Percentiles rank a stretch among this genome's conserved stretches.
These are phyloP conservation scores for Zoanthus sansibaricus DNA, from an alignment of 92 coral and sea anemone genomes.

Conservation along the genomic window DNA sequence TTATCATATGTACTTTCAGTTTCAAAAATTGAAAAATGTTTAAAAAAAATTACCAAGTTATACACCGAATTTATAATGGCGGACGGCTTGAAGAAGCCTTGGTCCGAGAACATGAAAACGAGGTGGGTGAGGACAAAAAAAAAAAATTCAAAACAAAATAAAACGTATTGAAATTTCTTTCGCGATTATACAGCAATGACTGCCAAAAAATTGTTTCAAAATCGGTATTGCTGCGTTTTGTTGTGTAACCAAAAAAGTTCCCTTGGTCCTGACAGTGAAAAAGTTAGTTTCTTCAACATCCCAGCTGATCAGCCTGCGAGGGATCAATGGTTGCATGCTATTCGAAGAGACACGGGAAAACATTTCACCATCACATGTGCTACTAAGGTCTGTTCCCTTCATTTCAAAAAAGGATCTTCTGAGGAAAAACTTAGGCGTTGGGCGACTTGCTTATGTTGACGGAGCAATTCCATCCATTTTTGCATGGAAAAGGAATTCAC, in stretches of 20 bases:
- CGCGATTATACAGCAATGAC: slow-evolving; percentile 27
- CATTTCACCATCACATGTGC: slow-evolving; percentile 43
- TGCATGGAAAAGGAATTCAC: slow-evolving; percentile 50
- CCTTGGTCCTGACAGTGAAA: slow-evolving; percentile 37
- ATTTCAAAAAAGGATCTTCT: slow-evolving; percentile 35
- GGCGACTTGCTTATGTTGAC: slow-evolving; percentile 16
- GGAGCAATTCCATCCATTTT: slow-evolving; percentile 48
- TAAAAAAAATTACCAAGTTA: too few relatives aligned
- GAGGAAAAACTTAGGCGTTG: slow-evolving; percentile 32
- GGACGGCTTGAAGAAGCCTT: slow-evolving; percentile 16
- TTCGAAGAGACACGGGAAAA: slow-evolving; percentile 45
- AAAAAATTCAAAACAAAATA: background rate
- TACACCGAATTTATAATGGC: background rate
- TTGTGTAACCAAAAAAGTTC: slow-evolving; percentile 37
- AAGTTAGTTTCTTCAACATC: slow-evolving; percentile 43
- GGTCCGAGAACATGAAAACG: slow-evolving; percentile 40
- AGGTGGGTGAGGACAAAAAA: slow-evolving; percentile 41
- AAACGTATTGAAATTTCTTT: too few relatives aligned
- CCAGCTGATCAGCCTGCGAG: slow-evolving; percentile 27
- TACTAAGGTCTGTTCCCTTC: slow-evolving; percentile 44
- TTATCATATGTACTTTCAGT: too few relatives aligned
- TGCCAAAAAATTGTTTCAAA: slow-evolving; percentile 32
- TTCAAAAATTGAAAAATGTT: too few relatives aligned
- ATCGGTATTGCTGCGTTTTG: slow-evolving; percentile 50
- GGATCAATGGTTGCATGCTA: slow-evolving; percentile 44